A percentile compares a stretch with the other conserved stretches of the same genome.
Evolutionary conservation across 2,797 vertebrate species (phyloP).

Genomic region (Bryconaethiops microstoma): DNA sequence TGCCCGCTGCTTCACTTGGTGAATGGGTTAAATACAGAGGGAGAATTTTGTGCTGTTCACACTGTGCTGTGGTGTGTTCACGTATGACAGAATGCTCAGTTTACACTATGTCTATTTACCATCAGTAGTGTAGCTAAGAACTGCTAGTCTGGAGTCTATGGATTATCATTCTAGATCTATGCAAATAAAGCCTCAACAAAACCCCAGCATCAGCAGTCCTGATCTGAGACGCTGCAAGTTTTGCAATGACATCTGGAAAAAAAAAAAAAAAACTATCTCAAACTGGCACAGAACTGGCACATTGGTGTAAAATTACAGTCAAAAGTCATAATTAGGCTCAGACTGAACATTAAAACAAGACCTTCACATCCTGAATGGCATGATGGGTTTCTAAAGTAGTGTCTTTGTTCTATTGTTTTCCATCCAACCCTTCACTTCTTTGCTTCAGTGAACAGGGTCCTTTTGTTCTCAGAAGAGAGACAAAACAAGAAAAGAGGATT

Average conservation of each 20-base stretch:
- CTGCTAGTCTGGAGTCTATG: neutral
- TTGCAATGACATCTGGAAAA: neutral
- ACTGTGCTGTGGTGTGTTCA: no score
- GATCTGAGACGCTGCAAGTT: neutral
- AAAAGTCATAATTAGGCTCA: no score
- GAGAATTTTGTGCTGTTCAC: no score
- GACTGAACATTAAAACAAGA: no score
- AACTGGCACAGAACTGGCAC: neutral
- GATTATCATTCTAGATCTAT: neutral
- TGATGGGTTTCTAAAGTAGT: neutral
- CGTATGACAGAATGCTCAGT: no score
- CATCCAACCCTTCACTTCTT: neutral
- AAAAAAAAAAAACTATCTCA: neutral
- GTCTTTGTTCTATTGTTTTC: slow-evolving; percentile 29
- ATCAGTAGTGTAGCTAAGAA: neutral
- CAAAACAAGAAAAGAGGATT: slow-evolving; percentile 35
- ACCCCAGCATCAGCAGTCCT: neutral
- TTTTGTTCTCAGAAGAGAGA: slow-evolving; percentile 17
- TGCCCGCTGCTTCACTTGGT: no score
- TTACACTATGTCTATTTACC: neutral
- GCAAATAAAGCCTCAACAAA: neutral
- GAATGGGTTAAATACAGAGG: no score
- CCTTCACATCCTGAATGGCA: no score
- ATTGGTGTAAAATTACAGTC: no score
- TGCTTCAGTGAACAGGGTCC: neutral